A percentile compares a stretch with the other conserved stretches of the same genome.
Conservation (phyloP, 2,888 invertebrate species). For the Drosophila testacea region DNA sequence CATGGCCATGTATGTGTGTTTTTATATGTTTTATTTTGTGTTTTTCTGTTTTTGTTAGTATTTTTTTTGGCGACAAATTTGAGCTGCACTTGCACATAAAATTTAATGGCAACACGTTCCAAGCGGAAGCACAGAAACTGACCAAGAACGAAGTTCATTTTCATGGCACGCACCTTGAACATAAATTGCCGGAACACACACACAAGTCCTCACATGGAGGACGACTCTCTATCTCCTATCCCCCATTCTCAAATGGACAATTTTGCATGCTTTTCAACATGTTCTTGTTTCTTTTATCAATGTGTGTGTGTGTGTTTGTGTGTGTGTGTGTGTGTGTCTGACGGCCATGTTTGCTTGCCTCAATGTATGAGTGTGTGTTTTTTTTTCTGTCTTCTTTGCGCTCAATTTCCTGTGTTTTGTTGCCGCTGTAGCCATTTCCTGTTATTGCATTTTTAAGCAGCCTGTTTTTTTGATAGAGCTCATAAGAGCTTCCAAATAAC, state of each 20-base stretch:
- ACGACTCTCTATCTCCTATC: not conserved
- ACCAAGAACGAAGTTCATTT: conserved; percentile 56
- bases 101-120: conserved; percentile 78
- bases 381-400: conserved; percentile 55
- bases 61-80: conserved; percentile 55
- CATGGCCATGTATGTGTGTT: conserved; percentile 38
- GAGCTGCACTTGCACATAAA: conserved; percentile 71
- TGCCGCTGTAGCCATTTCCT: conserved; percentile 73
- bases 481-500: conserved; percentile 40
- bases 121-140: conserved; percentile 42
- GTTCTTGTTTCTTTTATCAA: conserved; percentile 12
- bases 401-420: conserved; percentile 80
- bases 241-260: conserved; percentile 21
- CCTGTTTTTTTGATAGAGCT: conserved; percentile 34
- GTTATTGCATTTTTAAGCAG: conserved; percentile 79
- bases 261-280: conserved; percentile 59
- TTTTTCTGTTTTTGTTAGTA: conserved; percentile 1
- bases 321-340: conserved; percentile 37
- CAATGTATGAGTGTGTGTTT: conserved; percentile 23
- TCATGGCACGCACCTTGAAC: conserved; percentile 77
- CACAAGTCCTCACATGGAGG: conserved; percentile 28
- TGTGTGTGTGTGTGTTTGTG: too few species aligned
- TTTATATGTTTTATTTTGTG: conserved; percentile 31
- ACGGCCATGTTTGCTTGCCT: conserved; percentile 73
- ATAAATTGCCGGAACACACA: conserved; percentile 65